phyloP scores from a whole-genome alignment of 53 echinoderm and acorn worm genomes.

The Echinarachnius parma region DNA sequence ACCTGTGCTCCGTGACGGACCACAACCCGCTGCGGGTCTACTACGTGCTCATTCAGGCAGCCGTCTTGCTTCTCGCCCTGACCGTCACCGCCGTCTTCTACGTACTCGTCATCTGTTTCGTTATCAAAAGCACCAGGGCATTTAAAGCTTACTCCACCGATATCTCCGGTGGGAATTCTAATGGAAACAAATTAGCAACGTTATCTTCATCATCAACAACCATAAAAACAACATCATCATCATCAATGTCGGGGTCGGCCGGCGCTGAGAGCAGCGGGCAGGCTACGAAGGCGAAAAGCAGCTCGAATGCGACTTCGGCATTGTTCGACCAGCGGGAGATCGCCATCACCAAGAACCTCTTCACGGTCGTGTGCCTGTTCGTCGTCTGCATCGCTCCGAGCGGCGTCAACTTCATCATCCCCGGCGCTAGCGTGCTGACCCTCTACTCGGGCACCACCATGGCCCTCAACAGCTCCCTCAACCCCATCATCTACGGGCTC shows the following conservation, averaged over 20 bases:
- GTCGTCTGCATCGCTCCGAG: conserved; percentile 2
- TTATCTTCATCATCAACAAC: too few species aligned
- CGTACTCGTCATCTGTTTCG: conserved; percentile 16
- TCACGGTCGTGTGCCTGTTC: conserved; percentile 21
- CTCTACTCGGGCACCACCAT: conserved; percentile 11
- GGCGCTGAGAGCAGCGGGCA: too few species aligned
- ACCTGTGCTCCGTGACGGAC: conserved; percentile 22
- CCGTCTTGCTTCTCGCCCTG: neutral
- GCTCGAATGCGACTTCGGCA: too few species aligned
- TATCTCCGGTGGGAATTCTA: too few species aligned
- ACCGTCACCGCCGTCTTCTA: conserved; percentile 14
- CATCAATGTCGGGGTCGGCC: too few species aligned
- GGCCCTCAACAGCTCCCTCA: conserved; percentile 21
- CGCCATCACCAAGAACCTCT: conserved; percentile 41
- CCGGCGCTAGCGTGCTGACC: conserved; percentile 28
- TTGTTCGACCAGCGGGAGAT: conserved; percentile 38
- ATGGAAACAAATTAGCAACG: too few species aligned
- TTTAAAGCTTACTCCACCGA: neutral
- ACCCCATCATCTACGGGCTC: conserved; percentile 41
- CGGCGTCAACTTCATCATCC: conserved; percentile 26
- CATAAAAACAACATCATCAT: too few species aligned
- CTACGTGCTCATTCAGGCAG: conserved; percentile 25
- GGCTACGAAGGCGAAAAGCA: too few species aligned
- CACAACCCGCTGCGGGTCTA: conserved; percentile 5
- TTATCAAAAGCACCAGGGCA: neutral